Conservation (phyloP, 2,797 vertebrate species). For the Sebastes kiyomatsui region DNA sequence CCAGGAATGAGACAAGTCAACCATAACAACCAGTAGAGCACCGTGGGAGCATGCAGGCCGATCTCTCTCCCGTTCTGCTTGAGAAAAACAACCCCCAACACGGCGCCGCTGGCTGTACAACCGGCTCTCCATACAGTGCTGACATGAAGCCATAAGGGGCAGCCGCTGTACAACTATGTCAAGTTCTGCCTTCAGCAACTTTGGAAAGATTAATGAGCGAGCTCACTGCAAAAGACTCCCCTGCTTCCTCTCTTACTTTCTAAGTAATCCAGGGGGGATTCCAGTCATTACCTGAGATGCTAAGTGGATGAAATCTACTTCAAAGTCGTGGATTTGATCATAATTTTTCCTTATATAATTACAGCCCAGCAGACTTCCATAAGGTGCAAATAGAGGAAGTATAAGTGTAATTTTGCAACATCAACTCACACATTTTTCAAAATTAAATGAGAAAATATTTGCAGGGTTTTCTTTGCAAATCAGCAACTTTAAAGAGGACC, state of each 20-base stretch:
- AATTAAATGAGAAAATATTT: constrained; percentile 6
- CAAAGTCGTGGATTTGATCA: constrained; percentile 62
- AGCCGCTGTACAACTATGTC: constrained; percentile 61
- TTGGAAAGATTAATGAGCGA: constrained; percentile 80
- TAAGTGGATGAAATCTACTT: constrained; percentile 69
- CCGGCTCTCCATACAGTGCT: constrained; percentile 41
- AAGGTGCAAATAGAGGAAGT: constrained; percentile 15
- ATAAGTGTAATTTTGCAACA: background rate
- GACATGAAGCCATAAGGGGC: constrained; percentile 58
- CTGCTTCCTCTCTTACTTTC: constrained; percentile 53
- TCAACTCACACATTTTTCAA: background rate
- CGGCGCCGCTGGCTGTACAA: constrained; percentile 39
- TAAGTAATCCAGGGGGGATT: constrained; percentile 67
- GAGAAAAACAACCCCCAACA: constrained; percentile 52
- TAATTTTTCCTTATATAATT: constrained; percentile 57
- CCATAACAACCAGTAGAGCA: constrained; percentile 56
- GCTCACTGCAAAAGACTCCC: constrained; percentile 63
- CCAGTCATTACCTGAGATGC: constrained; percentile 69
- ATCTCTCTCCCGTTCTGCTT: constrained; percentile 16
- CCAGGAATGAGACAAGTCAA: constrained; percentile 63
- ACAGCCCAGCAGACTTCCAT: constrained; percentile 23
- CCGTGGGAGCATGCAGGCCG: constrained; percentile 29
- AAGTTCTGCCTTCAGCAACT: constrained; percentile 74
- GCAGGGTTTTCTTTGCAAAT: background rate
- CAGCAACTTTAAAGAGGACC: background rate